Percentiles rank a stretch among this genome's conserved stretches.
These are phyloP conservation scores for Corvus cornix DNA, from an alignment of 2,113 vertebrate genomes.

Conservation along the genomic window DNA sequence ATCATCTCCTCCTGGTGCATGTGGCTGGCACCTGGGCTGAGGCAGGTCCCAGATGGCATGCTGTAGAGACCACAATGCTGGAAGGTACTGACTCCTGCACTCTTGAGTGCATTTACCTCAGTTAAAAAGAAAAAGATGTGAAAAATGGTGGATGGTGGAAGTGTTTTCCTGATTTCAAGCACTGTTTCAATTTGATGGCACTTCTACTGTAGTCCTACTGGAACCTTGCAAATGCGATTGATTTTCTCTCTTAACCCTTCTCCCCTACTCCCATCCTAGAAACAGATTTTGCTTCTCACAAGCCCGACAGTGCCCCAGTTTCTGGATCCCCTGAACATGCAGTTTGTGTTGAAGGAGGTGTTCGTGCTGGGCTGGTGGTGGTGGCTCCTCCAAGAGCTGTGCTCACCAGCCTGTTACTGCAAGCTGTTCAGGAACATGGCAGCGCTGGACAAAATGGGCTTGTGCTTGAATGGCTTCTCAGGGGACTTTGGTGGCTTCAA, in stretches of 20 bases:
- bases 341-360: neutral
- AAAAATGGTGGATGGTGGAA: neutral
- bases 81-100: neutral
- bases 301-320: fast-evolving
- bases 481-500: neutral
- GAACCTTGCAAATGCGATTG: neutral
- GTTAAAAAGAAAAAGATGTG: neutral
- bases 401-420: neutral
- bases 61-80: neutral
- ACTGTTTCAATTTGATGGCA: neutral
- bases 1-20: neutral
- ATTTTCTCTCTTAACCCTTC: neutral
- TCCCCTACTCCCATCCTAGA: neutral
- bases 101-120: neutral
- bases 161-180: neutral
- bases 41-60: neutral
- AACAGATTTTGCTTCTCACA: neutral
- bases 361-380: neutral
- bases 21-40: neutral
- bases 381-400: neutral
- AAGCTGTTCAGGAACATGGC: neutral
- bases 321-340: neutral
- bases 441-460: neutral
- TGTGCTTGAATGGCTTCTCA: neutral
- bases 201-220: neutral